Evolutionary conservation across 2,888 invertebrate species (phyloP), one percentile per base, ranked within the genome.

Genomic region (Orthosia cruda): DNA sequence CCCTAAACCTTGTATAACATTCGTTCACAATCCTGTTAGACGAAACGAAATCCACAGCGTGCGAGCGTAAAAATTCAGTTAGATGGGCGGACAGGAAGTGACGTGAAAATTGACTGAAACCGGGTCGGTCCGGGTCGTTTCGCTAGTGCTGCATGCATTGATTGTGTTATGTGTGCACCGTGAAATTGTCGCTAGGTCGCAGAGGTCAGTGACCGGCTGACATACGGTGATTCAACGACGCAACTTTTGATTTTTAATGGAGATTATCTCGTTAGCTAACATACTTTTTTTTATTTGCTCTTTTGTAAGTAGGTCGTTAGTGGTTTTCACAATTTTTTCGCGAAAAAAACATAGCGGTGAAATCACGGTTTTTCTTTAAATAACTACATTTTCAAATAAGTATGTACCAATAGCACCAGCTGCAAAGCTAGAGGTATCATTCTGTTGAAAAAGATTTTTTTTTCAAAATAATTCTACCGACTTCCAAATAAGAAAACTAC

Each of bases 151-250:
- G 76, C 74, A 80, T 80, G 80, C 71, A 71, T 86, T 78, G 84
- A 87, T 83, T 87, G 86, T 84, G 72, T 85, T 83, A 78, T 81
- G 83, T 87, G 86, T 86, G 87, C 84, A 83, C 89, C 85, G 84
- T 88, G 83, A 88, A 89, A 87, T 83, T 85, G 85, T 83, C 76
- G 79, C 81, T 74, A 86, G 84, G 78, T 80, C 78, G 68, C 26
- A 5, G 61, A 15, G 83, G 84, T 88, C 86, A 66, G 74, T 61
- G 77, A 84, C 84, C 85, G 49, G 59, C 85, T 50, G 52, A 59
- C 57, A 83, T 23, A 58, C 61, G 57, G 71, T 65, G 84, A 80
- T 71, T 81, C 67, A 65, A n/a, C 80, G 58, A 26, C 52, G 49
- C 12, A 54, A 57, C 68, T 83, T 74, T 81, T 59, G 66, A 70